A percentile compares a stretch with the other conserved stretches of the same genome.
Conservation (phyloP, 1,140 invertebrate genomes). For the Mactra quadrangularis region DNA sequence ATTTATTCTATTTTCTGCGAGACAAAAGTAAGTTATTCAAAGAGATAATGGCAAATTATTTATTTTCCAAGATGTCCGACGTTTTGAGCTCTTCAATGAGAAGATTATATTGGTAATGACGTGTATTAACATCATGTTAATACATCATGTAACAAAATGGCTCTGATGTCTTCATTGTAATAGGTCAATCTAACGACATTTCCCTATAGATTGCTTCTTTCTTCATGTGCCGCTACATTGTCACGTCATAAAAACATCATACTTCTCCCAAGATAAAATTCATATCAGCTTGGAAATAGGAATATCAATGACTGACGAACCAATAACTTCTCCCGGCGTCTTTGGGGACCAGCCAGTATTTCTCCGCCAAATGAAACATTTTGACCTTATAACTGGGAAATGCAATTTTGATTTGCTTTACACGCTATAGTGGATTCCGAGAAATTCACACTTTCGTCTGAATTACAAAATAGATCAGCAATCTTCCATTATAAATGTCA, state of each 20-base stretch:
- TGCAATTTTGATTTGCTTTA: slow-evolving; percentile 62
- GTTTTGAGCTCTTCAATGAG: neutral
- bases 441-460: slow-evolving; percentile 57
- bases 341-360: slow-evolving; percentile 1
- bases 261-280: slow-evolving; percentile 60
- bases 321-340: slow-evolving; percentile 14
- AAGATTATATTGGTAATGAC: slow-evolving; percentile 37
- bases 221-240: slow-evolving; percentile 30
- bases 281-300: slow-evolving; percentile 58
- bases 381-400: slow-evolving; percentile 59
- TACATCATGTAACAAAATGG: slow-evolving; percentile 59
- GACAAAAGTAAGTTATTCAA: no score
- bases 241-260: slow-evolving; percentile 65
- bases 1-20: no score
- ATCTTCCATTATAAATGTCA: slow-evolving; percentile 61
- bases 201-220: slow-evolving; percentile 6
- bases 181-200: slow-evolving; percentile 61
- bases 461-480: slow-evolving; percentile 64
- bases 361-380: slow-evolving; percentile 55
- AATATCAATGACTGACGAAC: slow-evolving; percentile 49
- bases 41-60: no score
- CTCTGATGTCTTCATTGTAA: slow-evolving; percentile 50
- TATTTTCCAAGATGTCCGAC: neutral
- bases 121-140: slow-evolving; percentile 49
- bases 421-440: slow-evolving; percentile 54